Evolutionary conservation across 2,888 invertebrate genomes (phyloP).

Genomic region (Sphaerophoria rueppellii): DNA sequence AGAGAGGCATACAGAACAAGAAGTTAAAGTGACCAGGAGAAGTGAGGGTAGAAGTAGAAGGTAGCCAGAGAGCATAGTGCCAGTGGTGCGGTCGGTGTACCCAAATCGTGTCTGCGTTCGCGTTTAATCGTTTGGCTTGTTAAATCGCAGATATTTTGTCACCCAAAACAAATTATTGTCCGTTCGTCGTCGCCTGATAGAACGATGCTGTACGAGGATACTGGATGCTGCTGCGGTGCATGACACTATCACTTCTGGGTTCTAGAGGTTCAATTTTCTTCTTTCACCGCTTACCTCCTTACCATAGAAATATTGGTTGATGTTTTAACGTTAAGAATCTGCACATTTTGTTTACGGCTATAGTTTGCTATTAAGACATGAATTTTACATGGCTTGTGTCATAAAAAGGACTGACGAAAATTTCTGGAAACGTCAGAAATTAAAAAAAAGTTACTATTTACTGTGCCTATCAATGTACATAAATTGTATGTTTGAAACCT

Average conservation of each 20-base stretch:
- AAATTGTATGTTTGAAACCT: no score
- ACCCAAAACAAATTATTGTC: slow-evolving; percentile 72
- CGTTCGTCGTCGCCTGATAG: not conserved
- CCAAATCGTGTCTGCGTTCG: slow-evolving; percentile 70
- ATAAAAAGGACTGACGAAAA: no score
- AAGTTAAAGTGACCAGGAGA: not conserved
- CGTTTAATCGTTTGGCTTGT: slow-evolving; percentile 72
- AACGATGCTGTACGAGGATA: no score
- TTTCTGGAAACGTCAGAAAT: no score
- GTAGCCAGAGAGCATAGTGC: no score
- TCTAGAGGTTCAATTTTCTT: not conserved
- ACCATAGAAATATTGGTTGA: no score
- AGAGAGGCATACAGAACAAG: not conserved
- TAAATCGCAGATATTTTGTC: slow-evolving; percentile 73
- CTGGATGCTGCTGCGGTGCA: slow-evolving; percentile 10
- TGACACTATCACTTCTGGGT: not conserved
- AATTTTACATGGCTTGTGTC: no score
- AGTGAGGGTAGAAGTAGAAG: not conserved
- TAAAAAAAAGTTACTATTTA: no score
- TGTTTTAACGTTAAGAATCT: slow-evolving; percentile 35
- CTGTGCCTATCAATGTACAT: no score
- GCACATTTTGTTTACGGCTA: slow-evolving; percentile 21
- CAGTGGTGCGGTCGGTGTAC: slow-evolving; percentile 30
- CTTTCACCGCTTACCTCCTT: not conserved
- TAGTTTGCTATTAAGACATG: slow-evolving; percentile 27